Percentiles rank a stretch among this genome's conserved stretches.
Conservation (phyloP, 1,140 invertebrate genomes). For the Drosophila sturtevanti region DNA sequence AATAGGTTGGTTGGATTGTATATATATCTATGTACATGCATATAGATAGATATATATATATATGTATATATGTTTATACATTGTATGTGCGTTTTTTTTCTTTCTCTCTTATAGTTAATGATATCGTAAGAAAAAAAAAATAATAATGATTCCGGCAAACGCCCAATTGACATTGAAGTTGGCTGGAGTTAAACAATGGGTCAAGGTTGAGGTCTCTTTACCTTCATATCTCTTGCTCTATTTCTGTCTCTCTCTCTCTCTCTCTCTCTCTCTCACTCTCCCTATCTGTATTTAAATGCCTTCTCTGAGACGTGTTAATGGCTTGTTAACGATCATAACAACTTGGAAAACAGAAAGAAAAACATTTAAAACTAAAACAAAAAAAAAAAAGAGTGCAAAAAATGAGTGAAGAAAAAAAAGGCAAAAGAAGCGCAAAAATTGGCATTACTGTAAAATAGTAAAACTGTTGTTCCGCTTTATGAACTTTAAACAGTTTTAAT, state of each 20-base stretch:
- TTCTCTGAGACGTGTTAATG: conserved; percentile 56
- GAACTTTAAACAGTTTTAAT: conserved; percentile 49
- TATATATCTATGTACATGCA: too few relatives aligned
- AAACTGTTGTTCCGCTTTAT: conserved; percentile 53
- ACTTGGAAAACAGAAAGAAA: conserved; percentile 15
- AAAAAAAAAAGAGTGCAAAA: conserved; percentile 27
- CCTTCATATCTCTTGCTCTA: not conserved
- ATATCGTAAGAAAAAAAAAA: conserved; percentile 13
- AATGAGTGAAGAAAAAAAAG: not conserved
- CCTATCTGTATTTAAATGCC: conserved; percentile 9
- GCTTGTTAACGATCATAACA: conserved; percentile 54
- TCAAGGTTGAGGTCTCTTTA: conserved; percentile 6
- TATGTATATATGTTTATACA: too few relatives aligned
- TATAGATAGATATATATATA: too few relatives aligned
- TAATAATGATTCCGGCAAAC: conserved; percentile 38
- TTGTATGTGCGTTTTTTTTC: too few relatives aligned
- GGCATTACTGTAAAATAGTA: conserved; percentile 14
- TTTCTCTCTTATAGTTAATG: not conserved
- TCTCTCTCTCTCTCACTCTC: conserved; percentile 13
- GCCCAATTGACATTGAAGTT: conserved; percentile 43
- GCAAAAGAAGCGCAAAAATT: conserved; percentile 7
- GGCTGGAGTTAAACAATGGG: conserved; percentile 1
- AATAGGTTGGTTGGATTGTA: not conserved
- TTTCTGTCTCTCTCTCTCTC: not conserved
- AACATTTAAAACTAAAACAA: conserved; percentile 22